Conservation (phyloP, 2,888 invertebrate species). For the Yponomeuta sedellus region DNA sequence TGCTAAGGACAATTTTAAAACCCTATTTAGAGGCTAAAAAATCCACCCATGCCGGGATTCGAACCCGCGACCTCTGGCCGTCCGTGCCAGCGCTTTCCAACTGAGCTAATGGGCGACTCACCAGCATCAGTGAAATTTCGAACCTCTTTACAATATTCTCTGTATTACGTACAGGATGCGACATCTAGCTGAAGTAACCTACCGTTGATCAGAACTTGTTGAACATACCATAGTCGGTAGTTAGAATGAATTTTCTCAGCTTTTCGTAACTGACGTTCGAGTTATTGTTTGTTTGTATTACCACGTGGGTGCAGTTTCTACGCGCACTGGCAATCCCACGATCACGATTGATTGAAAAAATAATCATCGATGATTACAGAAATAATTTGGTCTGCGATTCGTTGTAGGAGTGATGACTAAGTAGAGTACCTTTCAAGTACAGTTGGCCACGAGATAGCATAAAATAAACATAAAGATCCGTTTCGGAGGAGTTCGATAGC, state of each 20-base stretch:
- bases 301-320: neutral
- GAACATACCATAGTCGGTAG: neutral
- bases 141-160: too few species aligned
- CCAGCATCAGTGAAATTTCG: too few species aligned
- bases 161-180: too few species aligned
- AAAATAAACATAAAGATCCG: too few species aligned
- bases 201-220: neutral
- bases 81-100: too few species aligned
- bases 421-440: neutral
- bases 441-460: neutral
- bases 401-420: neutral
- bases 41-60: too few species aligned
- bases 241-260: neutral
- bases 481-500: too few species aligned
- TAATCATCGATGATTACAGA: slow-evolving; percentile 1
- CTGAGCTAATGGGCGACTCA: too few species aligned
- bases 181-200: neutral
- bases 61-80: too few species aligned
- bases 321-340: neutral
- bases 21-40: too few species aligned
- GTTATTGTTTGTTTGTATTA: neutral
- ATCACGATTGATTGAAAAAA: neutral
- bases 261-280: neutral
- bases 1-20: too few species aligned
- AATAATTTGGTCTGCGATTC: neutral